Percentiles rank a stretch among this genome's conserved stretches.
phyloP scores from a whole-genome alignment of 2,113 vertebrate genomes.

The Hippocampus barbouri region DNA sequence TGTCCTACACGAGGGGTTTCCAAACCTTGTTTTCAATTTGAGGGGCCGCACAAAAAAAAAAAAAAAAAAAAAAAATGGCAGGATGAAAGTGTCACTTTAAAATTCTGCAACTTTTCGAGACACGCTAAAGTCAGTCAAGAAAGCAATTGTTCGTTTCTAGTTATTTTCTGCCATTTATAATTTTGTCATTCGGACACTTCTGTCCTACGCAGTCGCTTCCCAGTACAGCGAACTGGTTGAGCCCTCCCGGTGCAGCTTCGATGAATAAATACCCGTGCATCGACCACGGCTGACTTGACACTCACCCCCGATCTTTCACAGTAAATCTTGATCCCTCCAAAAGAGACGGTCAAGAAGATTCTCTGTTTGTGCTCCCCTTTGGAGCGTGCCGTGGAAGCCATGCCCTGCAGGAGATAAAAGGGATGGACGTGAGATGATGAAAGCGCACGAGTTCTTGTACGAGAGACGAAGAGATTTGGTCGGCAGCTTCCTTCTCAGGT shows the following conservation, averaged over 20 bases:
- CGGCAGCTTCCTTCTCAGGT: constrained; percentile 40
- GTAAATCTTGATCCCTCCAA: constrained; percentile 98
- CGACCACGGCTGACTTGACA: constrained; percentile 41
- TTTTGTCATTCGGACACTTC: too few species aligned
- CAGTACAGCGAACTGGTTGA: constrained; percentile 41
- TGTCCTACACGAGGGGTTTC: constrained; percentile 29
- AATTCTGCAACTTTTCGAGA: too few species aligned
- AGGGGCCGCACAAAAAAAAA: too few species aligned
- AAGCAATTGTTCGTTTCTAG: too few species aligned
- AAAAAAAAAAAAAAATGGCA: too few species aligned
- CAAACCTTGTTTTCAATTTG: too few species aligned
- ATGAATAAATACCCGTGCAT: neutral
- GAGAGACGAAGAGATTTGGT: constrained; percentile 14
- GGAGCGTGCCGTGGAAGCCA: constrained; percentile 90
- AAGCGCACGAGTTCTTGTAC: constrained; percentile 28
- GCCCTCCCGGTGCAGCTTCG: constrained; percentile 10
- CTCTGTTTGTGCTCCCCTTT: constrained; percentile 98
- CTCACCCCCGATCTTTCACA: constrained; percentile 98
- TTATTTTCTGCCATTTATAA: too few species aligned
- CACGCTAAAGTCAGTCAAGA: neutral
- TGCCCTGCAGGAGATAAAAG: constrained; percentile 77
- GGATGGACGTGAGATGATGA: constrained; percentile 46
- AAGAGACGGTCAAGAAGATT: constrained; percentile 94
- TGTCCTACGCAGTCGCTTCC: constrained; percentile 9
- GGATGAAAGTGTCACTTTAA: too few species aligned